These are phyloP conservation scores for Hepsetus odoe DNA, from an alignment of 2,113 vertebrate genomes.

Conservation along the genomic window DNA sequence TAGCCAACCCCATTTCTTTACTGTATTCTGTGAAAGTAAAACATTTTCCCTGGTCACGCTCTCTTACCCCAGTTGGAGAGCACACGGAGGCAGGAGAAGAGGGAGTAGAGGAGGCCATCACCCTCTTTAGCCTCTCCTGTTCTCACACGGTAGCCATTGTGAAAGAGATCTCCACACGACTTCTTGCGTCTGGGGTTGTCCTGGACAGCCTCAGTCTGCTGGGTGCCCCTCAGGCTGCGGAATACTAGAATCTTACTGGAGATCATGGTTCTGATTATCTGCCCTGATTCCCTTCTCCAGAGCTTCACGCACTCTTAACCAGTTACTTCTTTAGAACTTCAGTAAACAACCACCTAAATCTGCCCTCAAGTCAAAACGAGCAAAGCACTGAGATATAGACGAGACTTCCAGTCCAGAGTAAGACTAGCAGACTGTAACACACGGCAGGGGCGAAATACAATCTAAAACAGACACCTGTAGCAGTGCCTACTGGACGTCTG, in stretches of 20 bases:
- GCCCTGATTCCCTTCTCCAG: not conserved
- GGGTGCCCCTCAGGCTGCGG: conserved; percentile 69
- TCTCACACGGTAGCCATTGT: conserved; percentile 89
- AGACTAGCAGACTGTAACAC: not conserved
- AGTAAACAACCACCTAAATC: not conserved
- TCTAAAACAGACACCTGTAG: conserved; percentile 21
- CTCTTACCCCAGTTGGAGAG: conserved; percentile 94
- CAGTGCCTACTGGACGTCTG: not conserved
- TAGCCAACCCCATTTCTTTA: too few relatives aligned
- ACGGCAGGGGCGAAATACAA: not conserved
- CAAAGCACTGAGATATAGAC: not conserved
- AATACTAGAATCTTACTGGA: conserved; percentile 86
- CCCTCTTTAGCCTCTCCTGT: conserved; percentile 79
- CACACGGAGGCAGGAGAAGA: conserved; percentile 79
- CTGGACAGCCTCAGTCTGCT: conserved; percentile 61
- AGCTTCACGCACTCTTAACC: not conserved
- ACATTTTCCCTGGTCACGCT: not conserved
- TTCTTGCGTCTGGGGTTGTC: conserved; percentile 84
- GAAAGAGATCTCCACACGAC: conserved; percentile 91
- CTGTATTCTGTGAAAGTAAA: too few relatives aligned
- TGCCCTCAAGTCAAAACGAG: not conserved
- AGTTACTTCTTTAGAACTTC: not conserved
- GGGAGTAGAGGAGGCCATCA: conserved; percentile 69
- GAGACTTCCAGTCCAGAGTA: not conserved
- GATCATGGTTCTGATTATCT: conserved; percentile 77